Percentiles rank a stretch among this genome's conserved stretches.
Conservation (phyloP, 1,140 invertebrate species). For the Leptonema lineaticorne region DNA sequence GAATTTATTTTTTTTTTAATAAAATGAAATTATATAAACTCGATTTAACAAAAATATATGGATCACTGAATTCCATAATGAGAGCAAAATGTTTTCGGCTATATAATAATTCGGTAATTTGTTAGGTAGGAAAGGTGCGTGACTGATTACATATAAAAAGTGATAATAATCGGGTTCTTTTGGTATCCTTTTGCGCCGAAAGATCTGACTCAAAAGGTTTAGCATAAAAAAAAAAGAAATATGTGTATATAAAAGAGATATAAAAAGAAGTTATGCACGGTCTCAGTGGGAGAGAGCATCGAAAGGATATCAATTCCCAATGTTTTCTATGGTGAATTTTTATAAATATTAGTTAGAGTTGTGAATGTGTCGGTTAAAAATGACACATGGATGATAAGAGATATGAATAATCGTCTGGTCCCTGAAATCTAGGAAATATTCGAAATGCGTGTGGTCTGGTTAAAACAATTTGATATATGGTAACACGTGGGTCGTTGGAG, state of each 20-base stretch:
- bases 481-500: not conserved
- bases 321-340: too few species aligned
- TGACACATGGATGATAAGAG: slow-evolving; percentile 18
- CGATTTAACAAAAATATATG: too few species aligned
- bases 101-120: slow-evolving; percentile 12
- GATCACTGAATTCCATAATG: too few species aligned
- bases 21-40: too few species aligned
- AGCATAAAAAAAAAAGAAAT: slow-evolving; percentile 14
- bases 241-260: too few species aligned
- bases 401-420: slow-evolving; percentile 32
- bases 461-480: slow-evolving; percentile 13
- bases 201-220: slow-evolving; percentile 2
- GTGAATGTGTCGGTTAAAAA: not conserved
- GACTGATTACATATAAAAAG: slow-evolving; percentile 21
- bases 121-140: slow-evolving; percentile 19
- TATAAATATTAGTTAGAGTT: too few species aligned
- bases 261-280: too few species aligned
- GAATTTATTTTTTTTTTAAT: too few species aligned
- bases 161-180: slow-evolving; percentile 9
- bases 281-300: too few species aligned
- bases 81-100: not conserved
- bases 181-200: slow-evolving; percentile 8
- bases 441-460: slow-evolving; percentile 31
- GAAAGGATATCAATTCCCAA: slow-evolving; percentile 19
- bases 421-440: slow-evolving; percentile 9